These are phyloP conservation scores for Masnerella sp. DNA, from an alignment of 2,888 invertebrate genomes.

Conservation along the genomic window DNA sequence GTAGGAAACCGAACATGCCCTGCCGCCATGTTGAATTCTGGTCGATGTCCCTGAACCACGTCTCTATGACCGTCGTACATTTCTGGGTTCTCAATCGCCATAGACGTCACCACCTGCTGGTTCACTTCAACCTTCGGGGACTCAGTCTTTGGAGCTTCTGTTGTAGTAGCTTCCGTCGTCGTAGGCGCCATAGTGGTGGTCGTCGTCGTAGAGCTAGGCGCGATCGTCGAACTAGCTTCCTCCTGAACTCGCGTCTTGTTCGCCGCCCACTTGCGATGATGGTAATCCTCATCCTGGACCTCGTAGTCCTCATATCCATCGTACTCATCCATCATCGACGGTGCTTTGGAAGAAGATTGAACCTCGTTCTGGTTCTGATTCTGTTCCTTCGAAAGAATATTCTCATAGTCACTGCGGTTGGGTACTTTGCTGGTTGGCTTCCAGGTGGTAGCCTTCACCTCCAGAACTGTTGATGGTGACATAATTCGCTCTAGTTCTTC, in stretches of 20 bases:
- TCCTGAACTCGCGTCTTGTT: slow-evolving; percentile 40
- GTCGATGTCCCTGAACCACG: slow-evolving; percentile 63
- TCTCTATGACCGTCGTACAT: slow-evolving; percentile 61
- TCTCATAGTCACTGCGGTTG: slow-evolving; percentile 59
- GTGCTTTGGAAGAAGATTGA: slow-evolving; percentile 38
- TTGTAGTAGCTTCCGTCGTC: slow-evolving; percentile 42
- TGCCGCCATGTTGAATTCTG: slow-evolving; percentile 34
- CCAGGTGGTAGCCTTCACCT: slow-evolving; percentile 74
- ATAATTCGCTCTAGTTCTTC: slow-evolving; percentile 61
- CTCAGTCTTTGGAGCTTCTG: slow-evolving; percentile 21
- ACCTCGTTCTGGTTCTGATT: slow-evolving; percentile 61
- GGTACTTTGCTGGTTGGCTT: slow-evolving; percentile 65
- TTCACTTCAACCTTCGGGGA: slow-evolving; percentile 19
- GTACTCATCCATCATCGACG: slow-evolving; percentile 68
- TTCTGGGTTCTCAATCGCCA: slow-evolving; percentile 66
- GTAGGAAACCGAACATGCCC: slow-evolving; percentile 53
- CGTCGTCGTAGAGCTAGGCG: slow-evolving; percentile 16
- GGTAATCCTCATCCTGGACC: slow-evolving; percentile 59
- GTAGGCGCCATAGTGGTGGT: slow-evolving; percentile 12
- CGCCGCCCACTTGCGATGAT: slow-evolving; percentile 43
- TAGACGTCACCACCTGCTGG: slow-evolving; percentile 66
- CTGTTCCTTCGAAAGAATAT: slow-evolving; percentile 68
- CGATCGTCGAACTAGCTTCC: no score
- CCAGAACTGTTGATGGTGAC: slow-evolving; percentile 66
- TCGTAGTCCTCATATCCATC: slow-evolving; percentile 75